Evolutionary conservation across 1,140 invertebrate species (phyloP).

Genomic region (Bemisia tabaci): DNA sequence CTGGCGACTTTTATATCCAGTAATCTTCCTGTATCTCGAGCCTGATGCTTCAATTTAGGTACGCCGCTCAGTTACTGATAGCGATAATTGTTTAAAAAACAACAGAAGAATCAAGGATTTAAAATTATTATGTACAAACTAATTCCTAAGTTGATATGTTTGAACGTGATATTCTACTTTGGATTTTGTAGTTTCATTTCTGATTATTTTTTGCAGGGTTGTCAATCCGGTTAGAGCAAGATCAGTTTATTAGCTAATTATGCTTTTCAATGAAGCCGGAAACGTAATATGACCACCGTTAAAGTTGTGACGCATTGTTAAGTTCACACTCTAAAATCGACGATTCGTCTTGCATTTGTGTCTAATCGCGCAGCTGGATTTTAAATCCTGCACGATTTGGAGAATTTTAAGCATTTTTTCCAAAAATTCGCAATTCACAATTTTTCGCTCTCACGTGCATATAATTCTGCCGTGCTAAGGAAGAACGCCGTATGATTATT

Average conservation of each 20-base stretch:
- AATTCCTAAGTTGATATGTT: background rate
- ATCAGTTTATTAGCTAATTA: background rate
- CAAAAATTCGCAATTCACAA: too few relatives aligned
- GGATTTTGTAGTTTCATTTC: background rate
- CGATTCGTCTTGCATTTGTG: too few relatives aligned
- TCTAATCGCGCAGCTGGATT: background rate
- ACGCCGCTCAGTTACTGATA: too few relatives aligned
- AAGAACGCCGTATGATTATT: too few relatives aligned
- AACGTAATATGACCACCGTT: background rate
- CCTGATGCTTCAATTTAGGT: too few relatives aligned
- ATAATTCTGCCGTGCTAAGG: too few relatives aligned
- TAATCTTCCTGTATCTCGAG: too few relatives aligned
- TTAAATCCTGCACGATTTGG: too few relatives aligned
- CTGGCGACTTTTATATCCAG: too few relatives aligned
- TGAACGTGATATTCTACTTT: background rate
- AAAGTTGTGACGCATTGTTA: background rate
- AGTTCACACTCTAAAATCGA: background rate
- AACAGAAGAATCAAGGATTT: background rate
- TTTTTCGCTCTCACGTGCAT: too few relatives aligned
- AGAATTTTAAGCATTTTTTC: too few relatives aligned
- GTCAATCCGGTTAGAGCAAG: background rate
- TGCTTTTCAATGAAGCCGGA: background rate
- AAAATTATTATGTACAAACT: background rate
- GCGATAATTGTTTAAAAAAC: too few relatives aligned
- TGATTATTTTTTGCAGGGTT: background rate